These are phyloP conservation scores for Omphaloscelis lunosa DNA, from an alignment of 2,888 invertebrate genomes.

Conservation along the genomic window DNA sequence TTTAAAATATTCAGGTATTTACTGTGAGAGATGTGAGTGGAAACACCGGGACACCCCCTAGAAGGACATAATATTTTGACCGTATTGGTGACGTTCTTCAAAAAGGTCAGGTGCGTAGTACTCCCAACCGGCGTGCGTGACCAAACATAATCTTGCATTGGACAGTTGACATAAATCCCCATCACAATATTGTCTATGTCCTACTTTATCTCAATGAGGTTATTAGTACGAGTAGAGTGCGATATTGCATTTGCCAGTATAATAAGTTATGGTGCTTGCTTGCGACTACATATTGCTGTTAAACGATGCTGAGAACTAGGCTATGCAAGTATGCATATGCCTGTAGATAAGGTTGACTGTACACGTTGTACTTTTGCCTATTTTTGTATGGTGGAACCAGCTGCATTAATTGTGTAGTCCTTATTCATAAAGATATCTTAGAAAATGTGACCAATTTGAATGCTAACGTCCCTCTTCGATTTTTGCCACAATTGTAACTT, in stretches of 20 bases:
- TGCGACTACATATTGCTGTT: slow-evolving; percentile 40
- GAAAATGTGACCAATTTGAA: too few species aligned
- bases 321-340: neutral
- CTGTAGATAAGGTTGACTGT: neutral
- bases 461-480: too few species aligned
- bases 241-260: slow-evolving; percentile 31
- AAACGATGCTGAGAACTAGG: slow-evolving; percentile 17
- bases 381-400: neutral
- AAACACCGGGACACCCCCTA: too few species aligned
- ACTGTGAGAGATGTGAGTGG: too few species aligned
- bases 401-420: neutral
- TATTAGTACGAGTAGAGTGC: neutral
- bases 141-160: neutral
- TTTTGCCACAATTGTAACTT: too few species aligned
- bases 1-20: neutral
- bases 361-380: neutral
- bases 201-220: slow-evolving; percentile 14
- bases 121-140: too few species aligned
- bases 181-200: slow-evolving; percentile 16
- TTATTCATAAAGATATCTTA: neutral
- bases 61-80: too few species aligned
- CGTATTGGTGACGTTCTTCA: too few species aligned
- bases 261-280: slow-evolving; percentile 17
- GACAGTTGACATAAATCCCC: neutral
- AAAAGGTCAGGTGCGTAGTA: too few species aligned